phyloP scores from a whole-genome alignment of 2,113 vertebrate genomes.

The Sinocyclocheilus rhinocerous region DNA sequence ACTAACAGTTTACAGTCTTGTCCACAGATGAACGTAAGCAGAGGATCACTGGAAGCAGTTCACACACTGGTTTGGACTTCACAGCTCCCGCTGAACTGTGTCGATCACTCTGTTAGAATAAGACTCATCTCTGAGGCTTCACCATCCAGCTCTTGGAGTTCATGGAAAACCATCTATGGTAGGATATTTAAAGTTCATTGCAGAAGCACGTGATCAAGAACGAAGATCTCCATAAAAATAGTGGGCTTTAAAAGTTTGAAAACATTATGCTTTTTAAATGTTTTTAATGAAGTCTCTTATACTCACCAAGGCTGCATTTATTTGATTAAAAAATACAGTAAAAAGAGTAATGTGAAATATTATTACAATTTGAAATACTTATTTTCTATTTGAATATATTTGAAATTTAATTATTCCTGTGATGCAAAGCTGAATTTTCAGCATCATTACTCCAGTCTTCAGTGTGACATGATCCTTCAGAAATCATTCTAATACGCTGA shows the following conservation, averaged over 20 bases:
- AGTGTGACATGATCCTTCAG: too few species aligned
- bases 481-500: too few species aligned
- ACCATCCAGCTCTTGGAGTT: conserved; percentile 61
- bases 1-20: background rate
- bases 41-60: background rate
- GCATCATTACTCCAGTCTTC: too few species aligned
- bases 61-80: conserved; percentile 65
- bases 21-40: conserved; percentile 59
- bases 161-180: conserved; percentile 66
- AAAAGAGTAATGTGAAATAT: too few species aligned
- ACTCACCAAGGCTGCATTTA: too few species aligned
- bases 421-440: too few species aligned
- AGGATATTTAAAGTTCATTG: conserved; percentile 22
- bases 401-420: too few species aligned
- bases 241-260: background rate
- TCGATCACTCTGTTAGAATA: conserved; percentile 69
- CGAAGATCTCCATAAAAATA: background rate
- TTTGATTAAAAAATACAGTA: too few species aligned
- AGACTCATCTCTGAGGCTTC: conserved; percentile 53
- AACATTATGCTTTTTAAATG: too few species aligned
- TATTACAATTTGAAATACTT: too few species aligned
- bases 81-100: conserved; percentile 68
- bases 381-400: too few species aligned
- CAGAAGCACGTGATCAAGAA: background rate
- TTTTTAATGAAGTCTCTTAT: too few species aligned